Percentiles rank a stretch among this genome's conserved stretches.
Conservation (phyloP, 2,888 invertebrate species). For the Eurytoma adleriae region DNA sequence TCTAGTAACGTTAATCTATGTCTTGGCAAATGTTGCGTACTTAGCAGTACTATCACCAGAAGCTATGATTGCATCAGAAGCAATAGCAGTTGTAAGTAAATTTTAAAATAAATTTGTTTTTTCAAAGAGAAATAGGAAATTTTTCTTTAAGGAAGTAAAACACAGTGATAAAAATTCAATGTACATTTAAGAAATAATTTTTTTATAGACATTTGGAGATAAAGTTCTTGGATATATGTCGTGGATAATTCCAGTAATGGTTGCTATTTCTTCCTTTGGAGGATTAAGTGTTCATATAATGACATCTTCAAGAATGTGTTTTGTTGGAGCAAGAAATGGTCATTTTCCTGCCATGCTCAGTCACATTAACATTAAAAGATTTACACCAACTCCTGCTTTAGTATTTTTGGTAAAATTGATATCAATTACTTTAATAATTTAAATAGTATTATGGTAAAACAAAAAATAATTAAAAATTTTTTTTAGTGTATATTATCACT, state of each 20-base stretch:
- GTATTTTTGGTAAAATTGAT: conserved; percentile 85
- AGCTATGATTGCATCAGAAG: conserved; percentile 91
- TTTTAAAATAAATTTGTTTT: conserved; percentile 9
- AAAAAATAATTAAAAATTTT: conserved; percentile 55
- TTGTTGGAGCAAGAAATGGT: conserved; percentile 93
- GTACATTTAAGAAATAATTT: conserved; percentile 54
- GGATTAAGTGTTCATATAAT: conserved; percentile 96
- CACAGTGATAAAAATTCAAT: too few species aligned
- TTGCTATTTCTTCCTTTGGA: conserved; percentile 94
- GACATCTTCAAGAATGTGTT: conserved; percentile 95
- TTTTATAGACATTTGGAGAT: conserved; percentile 88
- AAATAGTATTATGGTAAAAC: background rate
- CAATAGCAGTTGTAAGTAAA: conserved; percentile 94
- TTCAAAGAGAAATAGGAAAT: too few species aligned
- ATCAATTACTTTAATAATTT: conserved; percentile 85
- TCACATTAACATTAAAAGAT: conserved; percentile 85
- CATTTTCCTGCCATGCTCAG: conserved; percentile 90
- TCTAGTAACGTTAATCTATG: conserved; percentile 90
- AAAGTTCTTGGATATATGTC: conserved; percentile 85
- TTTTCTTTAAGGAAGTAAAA: too few species aligned
- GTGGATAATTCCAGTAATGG: conserved; percentile 93
- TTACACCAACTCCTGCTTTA: conserved; percentile 89
- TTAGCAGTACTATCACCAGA: conserved; percentile 89
- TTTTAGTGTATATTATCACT: conserved; percentile 89
- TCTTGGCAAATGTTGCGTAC: conserved; percentile 93